Evolutionary conservation across 2,113 vertebrate species (phyloP), one percentile per base, ranked within the genome.

Genomic region (Oreocharis arfaki): DNA sequence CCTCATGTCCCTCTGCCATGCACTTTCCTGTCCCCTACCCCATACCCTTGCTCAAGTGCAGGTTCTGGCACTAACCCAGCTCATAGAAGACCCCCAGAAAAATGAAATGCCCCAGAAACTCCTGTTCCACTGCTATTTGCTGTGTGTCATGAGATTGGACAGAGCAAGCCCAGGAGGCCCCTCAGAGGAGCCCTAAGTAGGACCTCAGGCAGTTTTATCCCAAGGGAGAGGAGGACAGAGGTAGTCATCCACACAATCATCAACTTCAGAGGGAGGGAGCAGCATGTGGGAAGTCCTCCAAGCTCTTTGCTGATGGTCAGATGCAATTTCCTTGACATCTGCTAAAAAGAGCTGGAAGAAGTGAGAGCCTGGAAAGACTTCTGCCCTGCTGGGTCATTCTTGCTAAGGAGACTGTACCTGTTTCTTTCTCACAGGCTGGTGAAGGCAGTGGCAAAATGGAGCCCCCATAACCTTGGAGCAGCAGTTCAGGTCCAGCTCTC

Each of bases 1-100:
- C 11, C 17, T 88, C 61, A 52, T 0, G 0, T 35, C 5, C 16
- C 16, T 16, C 52, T 18, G 14, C 26, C 14, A 22, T n/a, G n/a
- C 4, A 16, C 28, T 57, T 78, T 84, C 33, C 28, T 77, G 39
- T 33, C 15, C 55, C 17, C 47, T 47, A 7, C 33, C 37, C 44
- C 3, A 8, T 35, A 44, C 8, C 22, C 19, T 82, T 33, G 18
- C 37, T 16, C 27, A 65, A 46, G 28, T 33, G 50, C 15, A 41
- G 15, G 18, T 65, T 49, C n/a, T 76, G 46, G 28, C 20, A 71
- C 41, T 44, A 60, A 56, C 9, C 7, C 47, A 59, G 17, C 5
- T 56, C 4, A 4, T 24, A 60, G 16, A 82, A 79, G 24, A 75
- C 11, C 23, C 7, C 10, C 37, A 52, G 30, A 16, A 59, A 90